A percentile compares a stretch with the other conserved stretches of the same genome.
These are phyloP conservation scores for Lasiurus borealis DNA, from an alignment of 2,113 vertebrate species.

Conservation along the genomic window DNA sequence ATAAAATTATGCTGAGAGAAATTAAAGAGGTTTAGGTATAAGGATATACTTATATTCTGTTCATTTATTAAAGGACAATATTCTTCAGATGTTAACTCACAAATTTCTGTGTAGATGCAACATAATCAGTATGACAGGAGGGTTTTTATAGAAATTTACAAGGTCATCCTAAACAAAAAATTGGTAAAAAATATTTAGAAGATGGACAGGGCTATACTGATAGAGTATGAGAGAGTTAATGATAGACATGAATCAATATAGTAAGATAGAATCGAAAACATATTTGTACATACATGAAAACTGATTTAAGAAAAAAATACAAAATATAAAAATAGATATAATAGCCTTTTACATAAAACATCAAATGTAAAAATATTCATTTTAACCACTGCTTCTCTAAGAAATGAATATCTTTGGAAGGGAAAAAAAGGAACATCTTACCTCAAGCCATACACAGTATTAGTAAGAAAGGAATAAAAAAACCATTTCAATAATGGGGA, in stretches of 20 bases:
- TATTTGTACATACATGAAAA: neutral
- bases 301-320: neutral
- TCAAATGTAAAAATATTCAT: neutral
- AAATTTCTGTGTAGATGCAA: neutral
- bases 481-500: neutral
- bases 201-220: neutral
- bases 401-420: neutral
- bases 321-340: neutral
- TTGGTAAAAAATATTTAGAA: neutral
- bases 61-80: neutral
- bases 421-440: neutral
- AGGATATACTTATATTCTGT: neutral
- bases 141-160: neutral
- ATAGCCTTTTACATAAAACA: neutral
- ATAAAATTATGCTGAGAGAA: neutral
- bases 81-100: neutral
- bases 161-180: neutral
- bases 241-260: neutral
- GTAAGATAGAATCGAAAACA: neutral
- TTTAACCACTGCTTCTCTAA: neutral
- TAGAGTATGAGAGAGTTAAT: neutral
- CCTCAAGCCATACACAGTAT: neutral
- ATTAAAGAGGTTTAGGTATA: neutral
- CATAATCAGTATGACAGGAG: neutral
- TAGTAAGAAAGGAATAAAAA: neutral